These are phyloP conservation scores for Melanotus villosus DNA, from an alignment of 2,888 invertebrate genomes.

Conservation along the genomic window DNA sequence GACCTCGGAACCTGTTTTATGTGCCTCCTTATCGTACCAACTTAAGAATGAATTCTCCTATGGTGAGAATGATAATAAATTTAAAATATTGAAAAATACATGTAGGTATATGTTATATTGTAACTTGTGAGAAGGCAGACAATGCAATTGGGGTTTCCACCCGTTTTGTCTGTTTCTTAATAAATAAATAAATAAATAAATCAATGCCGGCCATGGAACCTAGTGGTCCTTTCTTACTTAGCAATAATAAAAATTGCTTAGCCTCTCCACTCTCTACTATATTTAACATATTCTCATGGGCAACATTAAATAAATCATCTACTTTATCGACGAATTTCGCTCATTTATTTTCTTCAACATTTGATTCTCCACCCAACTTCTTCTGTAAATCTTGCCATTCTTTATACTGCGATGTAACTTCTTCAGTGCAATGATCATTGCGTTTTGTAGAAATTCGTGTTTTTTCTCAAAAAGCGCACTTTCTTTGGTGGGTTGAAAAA, in stretches of 20 bases:
- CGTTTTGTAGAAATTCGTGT: not conserved
- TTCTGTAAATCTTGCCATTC: too few relatives aligned
- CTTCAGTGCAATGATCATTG: not conserved
- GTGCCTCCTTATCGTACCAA: too few relatives aligned
- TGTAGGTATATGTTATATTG: too few relatives aligned
- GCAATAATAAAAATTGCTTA: not conserved
- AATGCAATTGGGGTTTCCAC: too few relatives aligned
- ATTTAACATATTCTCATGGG: constrained; percentile 5
- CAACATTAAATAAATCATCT: not conserved
- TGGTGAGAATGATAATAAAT: too few relatives aligned
- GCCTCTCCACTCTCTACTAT: not conserved
- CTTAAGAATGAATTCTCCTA: too few relatives aligned
- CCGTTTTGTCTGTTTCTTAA: too few relatives aligned
- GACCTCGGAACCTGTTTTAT: too few relatives aligned
- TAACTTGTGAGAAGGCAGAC: too few relatives aligned
- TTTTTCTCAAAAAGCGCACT: not conserved
- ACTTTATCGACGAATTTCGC: not conserved
- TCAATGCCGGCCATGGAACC: too few relatives aligned
- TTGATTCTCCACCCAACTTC: not conserved
- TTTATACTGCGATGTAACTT: not conserved
- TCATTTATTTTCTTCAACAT: not conserved
- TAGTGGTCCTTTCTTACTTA: not conserved
- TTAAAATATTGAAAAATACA: too few relatives aligned
- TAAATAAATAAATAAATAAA: too few relatives aligned
- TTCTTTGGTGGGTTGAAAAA: not conserved